These are phyloP conservation scores for Tokudaia muenninki DNA, from an alignment of 2,797 vertebrate genomes.

Conservation along the genomic window DNA sequence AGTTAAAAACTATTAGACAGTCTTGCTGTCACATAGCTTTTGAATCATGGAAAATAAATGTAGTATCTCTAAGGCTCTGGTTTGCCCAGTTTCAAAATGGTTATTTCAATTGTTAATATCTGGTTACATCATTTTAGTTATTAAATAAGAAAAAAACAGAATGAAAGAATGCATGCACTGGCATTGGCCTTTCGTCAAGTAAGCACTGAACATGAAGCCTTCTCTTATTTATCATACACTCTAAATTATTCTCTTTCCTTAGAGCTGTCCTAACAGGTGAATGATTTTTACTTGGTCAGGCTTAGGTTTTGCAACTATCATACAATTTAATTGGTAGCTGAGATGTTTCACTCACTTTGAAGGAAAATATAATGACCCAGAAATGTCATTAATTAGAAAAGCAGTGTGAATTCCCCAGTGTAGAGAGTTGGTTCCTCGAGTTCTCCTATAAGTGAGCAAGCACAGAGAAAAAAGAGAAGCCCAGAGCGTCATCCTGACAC, in stretches of 20 bases:
- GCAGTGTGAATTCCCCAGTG: constrained; percentile 61
- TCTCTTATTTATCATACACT: neutral
- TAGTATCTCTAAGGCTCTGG: neutral
- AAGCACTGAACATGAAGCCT: neutral
- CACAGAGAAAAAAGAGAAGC: neutral
- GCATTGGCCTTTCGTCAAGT: neutral
- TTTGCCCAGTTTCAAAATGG: neutral
- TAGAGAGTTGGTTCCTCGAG: constrained; percentile 48
- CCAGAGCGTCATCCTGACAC: rapidly evolving
- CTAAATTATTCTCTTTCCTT: neutral
- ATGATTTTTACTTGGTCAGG: constrained; percentile 62
- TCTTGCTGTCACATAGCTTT: neutral
- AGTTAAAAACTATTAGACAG: neutral
- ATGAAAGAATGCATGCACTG: neutral
- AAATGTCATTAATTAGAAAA: constrained; percentile 74
- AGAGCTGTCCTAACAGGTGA: neutral
- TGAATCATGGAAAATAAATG: neutral
- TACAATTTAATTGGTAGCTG: constrained; percentile 73
- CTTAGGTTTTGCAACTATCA: constrained; percentile 54
- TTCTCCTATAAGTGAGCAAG: neutral
- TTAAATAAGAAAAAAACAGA: neutral
- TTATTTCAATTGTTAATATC: neutral
- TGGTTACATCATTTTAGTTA: neutral
- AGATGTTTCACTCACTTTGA: constrained; percentile 70
- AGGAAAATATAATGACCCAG: constrained; percentile 28